Evolutionary conservation across 1,140 invertebrate genomes (phyloP), one percentile per base, ranked within the genome.

Genomic region (Medauroidea extradentata): DNA sequence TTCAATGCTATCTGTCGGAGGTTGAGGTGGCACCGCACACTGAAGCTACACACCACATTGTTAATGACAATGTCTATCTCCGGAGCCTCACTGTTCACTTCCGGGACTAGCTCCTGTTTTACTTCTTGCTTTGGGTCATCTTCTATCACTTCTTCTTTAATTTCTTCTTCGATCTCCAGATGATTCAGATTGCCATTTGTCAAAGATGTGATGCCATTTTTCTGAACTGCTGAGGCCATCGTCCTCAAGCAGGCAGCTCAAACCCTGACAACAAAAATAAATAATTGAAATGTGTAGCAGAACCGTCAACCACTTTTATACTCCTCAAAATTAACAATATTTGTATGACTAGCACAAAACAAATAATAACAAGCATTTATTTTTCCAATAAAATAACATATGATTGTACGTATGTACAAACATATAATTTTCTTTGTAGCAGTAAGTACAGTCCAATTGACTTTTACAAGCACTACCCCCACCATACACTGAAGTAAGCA

Each of bases 1-100:
- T 89, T 88, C 64, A 93, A 81, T 44, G 97, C 97, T 65, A 99
- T 96, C 72, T 93, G 87, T 71, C 93, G 85, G 65, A 99, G 81
- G 82, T 99, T 97, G 63, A 99, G 81, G 79, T 99, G 96, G 78
- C 96, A 98, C 69, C 93, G 84, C 53, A 98, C 92, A 81, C 88
- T 95, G 80, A 98, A 99, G 77, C 90, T 96, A 76, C 94, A 97
- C 61, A 99, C 95, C 66, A 99, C 96, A 85, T 99, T 99, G 78
- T 94, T 98, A 73, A 99, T 96, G 69, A 92, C 87, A 71, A 99
- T 96, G 73, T 96, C 93, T 71, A 96, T 85, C 76, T 90, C 89
- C 2, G 86, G 86, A 27, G 67, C 16, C 8, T 60, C 48, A 56
- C 27, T 54, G 43, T n/a, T 18, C n/a, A 50, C 58, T 2, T 13